phyloP scores from a whole-genome alignment of 1,140 invertebrate genomes.

The Aphaenogaster floridana region DNA sequence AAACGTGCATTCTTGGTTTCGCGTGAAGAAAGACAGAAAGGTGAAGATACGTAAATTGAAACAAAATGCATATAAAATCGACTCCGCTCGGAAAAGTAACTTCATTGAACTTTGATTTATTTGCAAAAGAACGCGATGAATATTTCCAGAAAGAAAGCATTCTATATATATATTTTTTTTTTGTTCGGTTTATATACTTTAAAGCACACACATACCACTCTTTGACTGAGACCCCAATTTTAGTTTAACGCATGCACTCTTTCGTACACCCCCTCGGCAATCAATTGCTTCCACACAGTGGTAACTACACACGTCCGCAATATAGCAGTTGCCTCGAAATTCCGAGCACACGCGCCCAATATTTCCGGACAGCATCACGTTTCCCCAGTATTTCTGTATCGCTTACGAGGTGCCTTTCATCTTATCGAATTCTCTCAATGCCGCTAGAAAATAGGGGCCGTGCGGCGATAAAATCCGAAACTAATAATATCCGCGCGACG shows the following conservation, averaged over 20 bases:
- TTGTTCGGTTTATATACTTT: background rate
- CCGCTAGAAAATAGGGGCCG: background rate
- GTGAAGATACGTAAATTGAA: background rate
- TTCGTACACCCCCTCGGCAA: conserved; percentile 61
- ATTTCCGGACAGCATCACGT: conserved; percentile 64
- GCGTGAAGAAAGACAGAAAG: background rate
- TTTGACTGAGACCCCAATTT: conserved; percentile 17
- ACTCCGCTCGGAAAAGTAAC: background rate
- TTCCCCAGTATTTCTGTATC: conserved; percentile 66
- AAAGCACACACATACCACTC: background rate
- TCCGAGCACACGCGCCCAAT: conserved; percentile 24
- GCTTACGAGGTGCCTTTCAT: conserved; percentile 64
- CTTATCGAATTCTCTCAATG: conserved; percentile 70
- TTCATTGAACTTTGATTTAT: background rate
- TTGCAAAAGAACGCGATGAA: background rate
- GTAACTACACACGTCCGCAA: conserved; percentile 33
- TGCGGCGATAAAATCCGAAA: conserved; percentile 62
- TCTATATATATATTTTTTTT: background rate
- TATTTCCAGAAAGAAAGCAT: background rate
- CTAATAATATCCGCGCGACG: conserved; percentile 59
- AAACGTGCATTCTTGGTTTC: conserved; percentile 11
- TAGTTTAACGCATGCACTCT: conserved; percentile 46
- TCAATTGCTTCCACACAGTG: conserved; percentile 62
- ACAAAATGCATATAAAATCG: conserved; percentile 1
- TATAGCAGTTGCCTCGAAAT: conserved; percentile 15